Conservation (phyloP, 2,797 vertebrate species). For the Allobates femoralis region DNA sequence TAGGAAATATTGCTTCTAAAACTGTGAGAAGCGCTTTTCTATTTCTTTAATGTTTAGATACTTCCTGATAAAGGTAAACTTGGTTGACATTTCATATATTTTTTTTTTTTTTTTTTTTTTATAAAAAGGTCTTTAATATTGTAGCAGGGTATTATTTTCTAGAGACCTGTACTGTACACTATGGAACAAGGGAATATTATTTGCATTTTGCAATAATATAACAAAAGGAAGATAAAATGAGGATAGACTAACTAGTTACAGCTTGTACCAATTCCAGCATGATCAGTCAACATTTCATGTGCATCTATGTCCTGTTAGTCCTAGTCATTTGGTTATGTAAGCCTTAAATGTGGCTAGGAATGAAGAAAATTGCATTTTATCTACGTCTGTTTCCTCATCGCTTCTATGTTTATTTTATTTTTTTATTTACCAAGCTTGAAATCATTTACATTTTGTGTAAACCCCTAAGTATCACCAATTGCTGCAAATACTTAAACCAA, state of each 20-base stretch:
- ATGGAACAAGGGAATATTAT: not conserved
- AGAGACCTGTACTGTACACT: not conserved
- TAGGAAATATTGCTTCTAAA: slow-evolving; percentile 4
- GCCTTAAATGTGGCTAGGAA: not conserved
- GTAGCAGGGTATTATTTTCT: not conserved
- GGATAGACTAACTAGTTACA: not conserved
- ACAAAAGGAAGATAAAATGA: not conserved
- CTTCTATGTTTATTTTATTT: slow-evolving; percentile 22
- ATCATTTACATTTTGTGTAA: slow-evolving; percentile 20
- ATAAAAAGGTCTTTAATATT: not conserved
- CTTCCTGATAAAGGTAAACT: not conserved
- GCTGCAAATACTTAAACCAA: not conserved
- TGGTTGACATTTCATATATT: not conserved
- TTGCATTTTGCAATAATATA: slow-evolving; percentile 6
- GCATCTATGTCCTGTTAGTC: not conserved
- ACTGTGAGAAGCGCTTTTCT: not conserved
- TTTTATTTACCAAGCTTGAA: slow-evolving; percentile 21
- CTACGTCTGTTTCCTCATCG: not conserved
- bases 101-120: not conserved
- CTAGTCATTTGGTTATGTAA: not conserved
- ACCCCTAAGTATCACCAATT: not conserved
- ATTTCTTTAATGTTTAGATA: not conserved
- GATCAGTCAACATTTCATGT: not conserved
- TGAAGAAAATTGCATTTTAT: slow-evolving; percentile 21
- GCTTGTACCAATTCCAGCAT: not conserved